A percentile compares a stretch with the other conserved stretches of the same genome.
phyloP scores from a whole-genome alignment of 2,113 vertebrate genomes.

The Sciurus niger region DNA sequence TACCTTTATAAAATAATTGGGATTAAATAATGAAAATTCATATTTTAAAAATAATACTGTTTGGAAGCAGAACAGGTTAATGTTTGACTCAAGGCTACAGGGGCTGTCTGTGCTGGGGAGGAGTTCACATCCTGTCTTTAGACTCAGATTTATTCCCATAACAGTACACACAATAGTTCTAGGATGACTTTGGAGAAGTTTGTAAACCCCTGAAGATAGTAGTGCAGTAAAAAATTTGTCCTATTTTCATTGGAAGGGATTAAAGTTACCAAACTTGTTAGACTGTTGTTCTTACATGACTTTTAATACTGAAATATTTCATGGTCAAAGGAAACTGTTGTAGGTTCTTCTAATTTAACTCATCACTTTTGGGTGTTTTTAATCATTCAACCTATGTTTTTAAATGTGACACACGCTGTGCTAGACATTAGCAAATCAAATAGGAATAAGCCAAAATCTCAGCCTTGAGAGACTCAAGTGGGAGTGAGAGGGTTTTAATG shows the following conservation, averaged over 20 bases:
- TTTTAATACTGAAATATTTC: conserved; percentile 20
- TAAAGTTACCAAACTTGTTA: conserved; percentile 33
- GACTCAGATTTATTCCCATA: neutral
- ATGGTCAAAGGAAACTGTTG: neutral
- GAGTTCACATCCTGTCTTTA: conserved; percentile 58
- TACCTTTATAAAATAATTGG: conserved; percentile 48
- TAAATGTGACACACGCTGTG: neutral
- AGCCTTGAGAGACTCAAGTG: neutral
- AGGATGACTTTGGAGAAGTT: conserved; percentile 53
- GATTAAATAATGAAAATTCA: neutral
- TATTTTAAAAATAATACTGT: conserved; percentile 35
- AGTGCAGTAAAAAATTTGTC: conserved; percentile 38
- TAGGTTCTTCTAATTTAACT: neutral
- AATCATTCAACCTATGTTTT: conserved; percentile 22
- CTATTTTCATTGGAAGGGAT: conserved; percentile 33
- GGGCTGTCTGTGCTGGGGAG: conserved; percentile 4
- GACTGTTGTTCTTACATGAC: conserved; percentile 9
- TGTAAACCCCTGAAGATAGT: conserved; percentile 5
- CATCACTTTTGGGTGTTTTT: neutral
- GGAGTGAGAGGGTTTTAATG: neutral
- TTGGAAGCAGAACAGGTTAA: conserved; percentile 55
- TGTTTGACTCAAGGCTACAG: neutral
- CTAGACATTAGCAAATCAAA: neutral
- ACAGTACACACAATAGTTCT: conserved; percentile 33
- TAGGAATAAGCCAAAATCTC: neutral